A percentile compares a stretch with the other conserved stretches of the same genome.
Conservation (phyloP, 64 coral and sea anemone genomes). For the Dendronephthya gigantea region DNA sequence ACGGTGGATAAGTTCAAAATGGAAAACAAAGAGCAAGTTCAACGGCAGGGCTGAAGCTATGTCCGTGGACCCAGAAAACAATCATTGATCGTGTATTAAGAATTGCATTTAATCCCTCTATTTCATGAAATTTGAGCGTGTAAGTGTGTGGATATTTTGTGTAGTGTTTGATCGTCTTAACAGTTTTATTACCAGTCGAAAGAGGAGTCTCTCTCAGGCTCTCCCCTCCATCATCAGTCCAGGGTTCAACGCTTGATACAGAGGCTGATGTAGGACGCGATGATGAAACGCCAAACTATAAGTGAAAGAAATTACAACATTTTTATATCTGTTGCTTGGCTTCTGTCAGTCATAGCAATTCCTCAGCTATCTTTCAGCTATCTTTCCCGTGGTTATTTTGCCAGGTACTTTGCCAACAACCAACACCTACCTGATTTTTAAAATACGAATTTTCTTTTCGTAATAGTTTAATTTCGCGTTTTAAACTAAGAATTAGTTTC, state of each 20-base stretch:
- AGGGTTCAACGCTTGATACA: background rate
- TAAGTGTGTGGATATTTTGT: no score
- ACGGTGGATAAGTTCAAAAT: no score
- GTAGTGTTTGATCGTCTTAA: background rate
- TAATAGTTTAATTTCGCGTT: constrained; percentile 85
- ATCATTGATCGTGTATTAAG: no score
- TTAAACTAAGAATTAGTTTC: constrained; percentile 73
- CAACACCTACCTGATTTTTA: constrained; percentile 47
- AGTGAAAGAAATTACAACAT: no score
- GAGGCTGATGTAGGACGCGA: background rate
- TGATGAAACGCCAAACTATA: background rate
- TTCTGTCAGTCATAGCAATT: no score
- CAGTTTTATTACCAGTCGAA: background rate
- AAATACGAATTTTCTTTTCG: constrained; percentile 91
- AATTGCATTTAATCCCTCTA: no score
- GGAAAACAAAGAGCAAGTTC: no score
- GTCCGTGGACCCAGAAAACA: no score
- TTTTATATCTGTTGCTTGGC: no score
- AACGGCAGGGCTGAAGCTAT: no score
- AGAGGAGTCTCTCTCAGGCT: background rate
- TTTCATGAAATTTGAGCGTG: no score
- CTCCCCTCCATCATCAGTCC: background rate
- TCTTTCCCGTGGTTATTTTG: background rate
- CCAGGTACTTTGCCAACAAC: background rate
- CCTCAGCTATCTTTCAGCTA: no score